A percentile compares a stretch with the other conserved stretches of the same genome.
phyloP scores from a whole-genome alignment of 2,888 invertebrate species.

The Cheilosia pagana region DNA sequence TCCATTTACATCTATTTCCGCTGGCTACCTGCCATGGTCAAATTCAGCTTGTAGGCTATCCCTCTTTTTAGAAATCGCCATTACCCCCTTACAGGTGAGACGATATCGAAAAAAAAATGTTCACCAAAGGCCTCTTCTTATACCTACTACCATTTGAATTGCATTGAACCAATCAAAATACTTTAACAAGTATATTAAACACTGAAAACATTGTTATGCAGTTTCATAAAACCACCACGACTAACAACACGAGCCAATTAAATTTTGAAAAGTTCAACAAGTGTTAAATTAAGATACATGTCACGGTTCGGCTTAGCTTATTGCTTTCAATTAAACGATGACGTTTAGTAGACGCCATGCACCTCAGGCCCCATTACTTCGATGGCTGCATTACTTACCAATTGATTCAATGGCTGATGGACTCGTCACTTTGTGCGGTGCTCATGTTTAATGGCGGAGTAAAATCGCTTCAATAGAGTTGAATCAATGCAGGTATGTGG shows the following conservation, averaged over 20 bases:
- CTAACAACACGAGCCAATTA: conserved; percentile 67
- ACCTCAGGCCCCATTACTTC: conserved; percentile 29
- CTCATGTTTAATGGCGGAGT: not conserved
- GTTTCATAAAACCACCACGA: conserved; percentile 36
- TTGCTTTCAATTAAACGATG: conserved; percentile 59
- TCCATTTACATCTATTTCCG: no score
- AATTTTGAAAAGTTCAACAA: conserved; percentile 73
- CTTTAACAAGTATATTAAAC: conserved; percentile 35
- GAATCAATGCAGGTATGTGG: no score
- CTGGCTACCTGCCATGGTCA: no score
- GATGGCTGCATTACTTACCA: conserved; percentile 12
- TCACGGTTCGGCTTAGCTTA: conserved; percentile 55
- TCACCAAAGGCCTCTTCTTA: no score
- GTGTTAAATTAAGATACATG: conserved; percentile 71
- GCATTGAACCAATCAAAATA: conserved; percentile 52
- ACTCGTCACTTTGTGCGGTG: conserved; percentile 24
- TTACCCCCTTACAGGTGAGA: no score
- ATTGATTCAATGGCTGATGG: conserved; percentile 24
- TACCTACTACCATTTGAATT: not conserved
- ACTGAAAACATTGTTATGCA: conserved; percentile 30
- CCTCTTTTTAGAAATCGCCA: no score
- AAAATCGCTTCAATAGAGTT: not conserved
- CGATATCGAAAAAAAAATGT: no score
- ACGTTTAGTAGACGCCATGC: conserved; percentile 61
- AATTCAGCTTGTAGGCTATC: no score